Base-by-base conservation (phyloP, 2,888 invertebrate species). In the Linnaemya tessellans region DNA sequence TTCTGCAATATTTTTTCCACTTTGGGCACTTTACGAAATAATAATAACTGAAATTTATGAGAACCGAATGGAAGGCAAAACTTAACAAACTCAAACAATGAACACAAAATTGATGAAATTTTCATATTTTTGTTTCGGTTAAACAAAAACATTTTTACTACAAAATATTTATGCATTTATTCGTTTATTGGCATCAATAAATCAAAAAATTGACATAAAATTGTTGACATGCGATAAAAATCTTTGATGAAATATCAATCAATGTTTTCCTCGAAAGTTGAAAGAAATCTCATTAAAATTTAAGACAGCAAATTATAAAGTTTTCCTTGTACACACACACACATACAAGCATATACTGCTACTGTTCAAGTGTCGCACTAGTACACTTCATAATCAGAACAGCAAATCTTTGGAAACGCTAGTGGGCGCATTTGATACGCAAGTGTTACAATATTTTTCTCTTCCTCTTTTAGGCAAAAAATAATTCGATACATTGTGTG, bases 231-330 rank as follows among this genome's bases (percentile, higher is more conserved):
- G 38, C 54, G 65, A 73, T 73, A 56, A 56, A 65, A 56, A 54
- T 71, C 64, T 54, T 56, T 41, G 70, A 51, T 22, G 43, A 54
- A 79, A 79, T 56, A 71, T 79, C 79, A 79, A 71, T 79, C 79
- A 79, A 62, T 62, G 41, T 64, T 46, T 79, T 71, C 51, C 43
- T 51, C 20, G 43, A 22, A 64, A 73, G 18, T 11, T 54, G 46
- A 35, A 43, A 56, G 38, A 51, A 73, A 73, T 71, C 46, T 73
- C 56, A 65, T 80, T 56, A 62, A 71, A 64, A 43, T 71, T 64
- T 79, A 71, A 64, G 18, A 5, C 46, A 25, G 20, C 46, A 73
- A 58, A 65, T 56, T 60, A 25, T 9, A 71, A 46, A 73, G 9
- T 80, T 73, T 65, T 25, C 15, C 0, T 71, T 56, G 25, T 62